phyloP scores from a whole-genome alignment of 2,888 invertebrate species.

The Chymomyza caudatula region DNA sequence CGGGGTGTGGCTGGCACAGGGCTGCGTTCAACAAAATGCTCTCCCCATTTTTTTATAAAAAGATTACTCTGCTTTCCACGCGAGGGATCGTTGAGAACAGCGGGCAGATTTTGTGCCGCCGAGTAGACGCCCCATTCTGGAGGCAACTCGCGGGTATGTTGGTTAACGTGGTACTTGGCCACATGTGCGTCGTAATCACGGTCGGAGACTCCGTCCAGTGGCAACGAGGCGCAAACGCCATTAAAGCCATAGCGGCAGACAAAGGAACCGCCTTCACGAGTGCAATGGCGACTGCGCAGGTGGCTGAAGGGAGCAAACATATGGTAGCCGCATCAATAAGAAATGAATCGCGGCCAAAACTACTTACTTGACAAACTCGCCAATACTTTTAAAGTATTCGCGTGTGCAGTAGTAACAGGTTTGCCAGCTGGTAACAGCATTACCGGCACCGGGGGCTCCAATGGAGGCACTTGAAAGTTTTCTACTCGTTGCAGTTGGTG shows the following conservation, averaged over 20 bases:
- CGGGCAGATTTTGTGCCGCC: conserved; percentile 95
- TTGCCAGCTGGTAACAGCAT: conserved; percentile 78
- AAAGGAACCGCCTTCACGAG: conserved; percentile 90
- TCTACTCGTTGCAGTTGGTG: conserved; percentile 22
- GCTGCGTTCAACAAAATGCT: conserved; percentile 91
- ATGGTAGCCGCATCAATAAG: background rate
- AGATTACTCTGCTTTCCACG: conserved; percentile 94
- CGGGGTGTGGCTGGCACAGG: conserved; percentile 88
- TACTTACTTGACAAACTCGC: conserved; percentile 82
- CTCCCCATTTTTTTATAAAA: conserved; percentile 99
- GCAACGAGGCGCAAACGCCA: conserved; percentile 90
- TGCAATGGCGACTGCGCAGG: conserved; percentile 87
- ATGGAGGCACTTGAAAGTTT: conserved; percentile 41
- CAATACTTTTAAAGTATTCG: conserved; percentile 80
- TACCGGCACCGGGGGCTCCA: background rate
- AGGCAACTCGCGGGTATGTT: conserved; percentile 74
- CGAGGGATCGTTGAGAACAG: conserved; percentile 96
- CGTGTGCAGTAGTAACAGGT: conserved; percentile 82
- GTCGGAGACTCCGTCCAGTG: conserved; percentile 93
- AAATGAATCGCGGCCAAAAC: background rate
- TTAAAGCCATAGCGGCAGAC: conserved; percentile 93
- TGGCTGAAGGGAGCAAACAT: conserved; percentile 81
- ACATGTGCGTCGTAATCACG: conserved; percentile 93
- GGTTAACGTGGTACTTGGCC: conserved; percentile 82
- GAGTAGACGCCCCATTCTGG: conserved; percentile 84